Base-by-base conservation (phyloP, 2,888 invertebrate genomes). In the Parnassius orleans region DNA sequence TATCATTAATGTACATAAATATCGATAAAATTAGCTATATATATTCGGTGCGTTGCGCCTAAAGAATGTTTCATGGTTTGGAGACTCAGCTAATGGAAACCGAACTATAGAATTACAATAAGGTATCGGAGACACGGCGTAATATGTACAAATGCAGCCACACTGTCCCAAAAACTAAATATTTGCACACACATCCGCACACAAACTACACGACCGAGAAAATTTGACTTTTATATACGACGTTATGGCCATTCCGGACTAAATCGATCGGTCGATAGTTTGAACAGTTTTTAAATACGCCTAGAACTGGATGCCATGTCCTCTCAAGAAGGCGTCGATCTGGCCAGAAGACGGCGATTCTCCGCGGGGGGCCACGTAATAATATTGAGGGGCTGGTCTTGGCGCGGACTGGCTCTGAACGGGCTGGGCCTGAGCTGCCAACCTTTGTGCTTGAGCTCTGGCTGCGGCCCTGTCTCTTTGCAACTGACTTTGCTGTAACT, bases 271-370 rank as follows among this genome's bases (percentile, higher is more conserved):
- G 67, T 67, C 70, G 67, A 63, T 64, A 60, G 66, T 57, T 66
- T 57, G 50, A 54, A 62, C 81, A 74, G 68, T 68, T 33, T 33
- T 33, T 73, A 70, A 69, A 75, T 70, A 66, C 1, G 72, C 75
- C 88, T 93, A 94, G 81, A 93, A 93, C 79, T 93, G 93, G 75
- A 94, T 93, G 78, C 93, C 94, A 80, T 94, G 94, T 62, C 95
- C 95, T 82, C 96, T 93, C 66, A 96, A 93, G 87, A 96, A 96
- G 62, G 95, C 95, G 79, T 96, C 96, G 74, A 96, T 95, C 80
- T 96, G 96, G 9, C 96, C 95, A 48, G 93, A 90, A 52, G 95
- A 93, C 44, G 77, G 74, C 0, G 80, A 76, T 63, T 94, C 89
- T 1, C 81, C 90, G 57, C 89, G 86, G 0, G 93, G 93, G 44